Conservation (phyloP, 1,140 invertebrate genomes). For the Tetramorium simillimum region DNA sequence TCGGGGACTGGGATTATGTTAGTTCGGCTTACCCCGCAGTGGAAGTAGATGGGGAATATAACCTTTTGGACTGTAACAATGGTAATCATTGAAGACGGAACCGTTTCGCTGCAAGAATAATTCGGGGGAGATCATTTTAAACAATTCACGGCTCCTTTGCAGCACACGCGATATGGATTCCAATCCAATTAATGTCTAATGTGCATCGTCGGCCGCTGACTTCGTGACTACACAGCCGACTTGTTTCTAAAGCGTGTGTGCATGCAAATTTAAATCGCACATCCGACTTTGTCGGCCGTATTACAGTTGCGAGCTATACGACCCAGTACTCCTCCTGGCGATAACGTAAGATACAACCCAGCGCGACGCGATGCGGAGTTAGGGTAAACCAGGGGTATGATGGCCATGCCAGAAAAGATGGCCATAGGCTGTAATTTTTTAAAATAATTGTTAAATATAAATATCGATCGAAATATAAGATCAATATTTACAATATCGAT, state of each 20-base stretch:
- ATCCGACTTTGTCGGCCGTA: constrained; percentile 12
- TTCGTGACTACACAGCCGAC: constrained; percentile 16
- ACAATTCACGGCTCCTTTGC: not conserved
- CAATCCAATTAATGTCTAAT: constrained; percentile 39
- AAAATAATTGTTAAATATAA: too few species aligned
- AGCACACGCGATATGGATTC: not conserved
- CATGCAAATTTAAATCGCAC: constrained; percentile 20
- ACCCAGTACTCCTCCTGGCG: not conserved
- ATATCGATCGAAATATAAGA: too few species aligned
- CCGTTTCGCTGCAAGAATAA: not conserved
- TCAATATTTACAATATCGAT: too few species aligned
- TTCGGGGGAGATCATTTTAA: not conserved
- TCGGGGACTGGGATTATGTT: too few species aligned
- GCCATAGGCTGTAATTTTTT: too few species aligned
- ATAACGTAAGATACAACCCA: constrained; percentile 7
- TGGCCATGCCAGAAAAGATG: too few species aligned
- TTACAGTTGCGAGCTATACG: constrained; percentile 29
- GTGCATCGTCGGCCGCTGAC: constrained; percentile 15
- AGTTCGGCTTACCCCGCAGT: too few species aligned
- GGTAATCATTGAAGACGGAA: not conserved
- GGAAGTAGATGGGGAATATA: too few species aligned
- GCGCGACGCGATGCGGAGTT: not conserved
- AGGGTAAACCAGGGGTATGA: too few species aligned
- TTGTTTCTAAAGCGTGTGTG: constrained; percentile 26
- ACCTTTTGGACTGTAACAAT: too few species aligned